Base-by-base conservation (phyloP, 2,888 invertebrate species). In the Drosophila cracens region DNA sequence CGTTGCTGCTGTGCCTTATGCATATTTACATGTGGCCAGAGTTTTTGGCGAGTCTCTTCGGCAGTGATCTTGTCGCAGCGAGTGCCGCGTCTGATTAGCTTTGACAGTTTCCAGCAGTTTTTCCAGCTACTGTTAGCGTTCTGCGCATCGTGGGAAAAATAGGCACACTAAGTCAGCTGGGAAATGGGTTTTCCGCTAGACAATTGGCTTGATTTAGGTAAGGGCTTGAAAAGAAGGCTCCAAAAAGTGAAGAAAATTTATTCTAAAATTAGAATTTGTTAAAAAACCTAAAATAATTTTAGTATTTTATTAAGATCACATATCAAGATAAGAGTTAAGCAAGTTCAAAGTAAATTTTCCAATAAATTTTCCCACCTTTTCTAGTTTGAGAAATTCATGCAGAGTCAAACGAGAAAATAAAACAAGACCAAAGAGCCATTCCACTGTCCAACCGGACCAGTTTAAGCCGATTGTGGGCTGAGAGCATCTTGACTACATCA, bases 31-130 rank as follows among this genome's bases (percentile, higher is more conserved):
- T 75, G 83, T 64, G 70, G 75, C 69, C 62, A 57, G 58, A 60
- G 62, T 57, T 52, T 58, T 27, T 61, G 56, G 68, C 64, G 25
- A 63, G 31, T 36, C n/a, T 62, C 62, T 70, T 49, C 86, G 84
- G 87, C 82, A 87, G 81, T 89, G 85, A 85, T 85, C 85, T 89
- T 85, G 89, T 85, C 89, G 73, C 34, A 59, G 65, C 76, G 79
- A 79, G 73, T 84, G 74, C 82, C 83, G 79, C 82, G 83, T 85
- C 83, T 83, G 89, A 87, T 87, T 87, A 79, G 71, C 68, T 73
- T 87, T 87, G 87, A 89, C 87, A 87, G 88, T 81, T 87, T 83
- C 71, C 76, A 75, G 83, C 81, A 64, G 79, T 73, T 74, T 73
- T 63, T 70, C 60, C 69, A 82, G 89, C 87, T 87, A 79, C 87